Conservation (phyloP, 2,797 vertebrate species). For the Streptopelia turtur region DNA sequence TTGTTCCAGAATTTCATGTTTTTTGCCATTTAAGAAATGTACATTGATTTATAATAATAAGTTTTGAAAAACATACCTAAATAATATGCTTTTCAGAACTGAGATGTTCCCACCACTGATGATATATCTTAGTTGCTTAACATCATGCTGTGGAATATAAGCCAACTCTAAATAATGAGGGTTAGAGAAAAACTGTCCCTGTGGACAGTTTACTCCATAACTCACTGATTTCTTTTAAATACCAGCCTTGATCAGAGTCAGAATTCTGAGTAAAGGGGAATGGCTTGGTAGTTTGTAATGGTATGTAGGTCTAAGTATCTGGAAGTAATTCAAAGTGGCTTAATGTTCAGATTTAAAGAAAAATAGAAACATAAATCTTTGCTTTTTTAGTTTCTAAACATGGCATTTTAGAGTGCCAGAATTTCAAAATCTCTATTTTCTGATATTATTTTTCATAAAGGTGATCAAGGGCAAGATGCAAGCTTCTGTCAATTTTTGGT, state of each 20-base stretch:
- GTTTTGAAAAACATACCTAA: slow-evolving; percentile 4
- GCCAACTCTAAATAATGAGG: slow-evolving; percentile 26
- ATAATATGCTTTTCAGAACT: slow-evolving; percentile 10
- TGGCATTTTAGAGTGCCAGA: not conserved
- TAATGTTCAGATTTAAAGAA: not conserved
- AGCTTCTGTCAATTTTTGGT: not conserved
- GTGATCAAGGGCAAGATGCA: not conserved
- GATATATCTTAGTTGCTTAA: slow-evolving; percentile 47
- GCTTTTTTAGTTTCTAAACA: not conserved
- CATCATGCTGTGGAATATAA: slow-evolving; percentile 37
- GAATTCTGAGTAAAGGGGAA: not conserved
- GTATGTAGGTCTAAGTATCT: not conserved
- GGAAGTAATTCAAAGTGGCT: not conserved
- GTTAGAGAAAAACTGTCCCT: slow-evolving; percentile 13
- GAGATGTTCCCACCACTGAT: not conserved
- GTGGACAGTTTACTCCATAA: not conserved
- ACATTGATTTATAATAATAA: not conserved
- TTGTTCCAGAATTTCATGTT: not conserved
- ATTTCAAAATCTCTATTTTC: not conserved
- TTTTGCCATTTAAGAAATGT: slow-evolving; percentile 1
- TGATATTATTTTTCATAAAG: not conserved
- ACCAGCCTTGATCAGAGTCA: slow-evolving; percentile 7
- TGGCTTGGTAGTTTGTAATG: not conserved
- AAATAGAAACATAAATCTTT: not conserved
- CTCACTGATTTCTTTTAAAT: slow-evolving; percentile 40